These are phyloP conservation scores for Epistrophe eligans DNA, from an alignment of 2,888 invertebrate genomes.

Conservation along the genomic window DNA sequence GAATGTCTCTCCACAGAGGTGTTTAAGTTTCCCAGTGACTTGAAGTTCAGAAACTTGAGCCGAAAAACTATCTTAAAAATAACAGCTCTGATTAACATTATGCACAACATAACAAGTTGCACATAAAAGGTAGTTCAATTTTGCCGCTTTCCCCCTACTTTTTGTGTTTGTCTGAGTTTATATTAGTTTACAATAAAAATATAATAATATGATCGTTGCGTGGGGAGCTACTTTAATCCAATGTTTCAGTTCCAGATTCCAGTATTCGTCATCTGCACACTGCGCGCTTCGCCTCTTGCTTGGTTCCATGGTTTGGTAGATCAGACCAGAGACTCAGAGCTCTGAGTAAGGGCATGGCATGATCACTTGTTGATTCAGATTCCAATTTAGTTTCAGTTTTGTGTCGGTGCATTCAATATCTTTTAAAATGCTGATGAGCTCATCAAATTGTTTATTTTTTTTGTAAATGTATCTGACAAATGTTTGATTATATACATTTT, in stretches of 20 bases:
- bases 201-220: not conserved
- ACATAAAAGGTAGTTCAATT: too few species aligned
- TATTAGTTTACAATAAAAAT: not conserved
- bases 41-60: too few species aligned
- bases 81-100: too few species aligned
- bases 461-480: not conserved
- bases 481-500: not conserved
- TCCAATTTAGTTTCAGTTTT: slow-evolving; percentile 56
- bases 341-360: slow-evolving; percentile 36
- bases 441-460: slow-evolving; percentile 15
- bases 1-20: too few species aligned
- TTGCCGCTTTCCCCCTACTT: not conserved
- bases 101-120: too few species aligned
- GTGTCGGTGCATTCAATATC: slow-evolving; percentile 63
- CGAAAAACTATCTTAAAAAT: too few species aligned
- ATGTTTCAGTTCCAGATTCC: not conserved
- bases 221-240: slow-evolving; percentile 8
- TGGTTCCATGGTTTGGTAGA: not conserved
- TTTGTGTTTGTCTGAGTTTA: not conserved
- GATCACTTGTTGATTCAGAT: slow-evolving; percentile 66
- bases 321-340: not conserved
- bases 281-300: not conserved
- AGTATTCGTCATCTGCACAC: not conserved
- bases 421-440: slow-evolving; percentile 24
- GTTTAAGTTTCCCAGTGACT: too few species aligned